Evolutionary conservation across 2,113 vertebrate species (phyloP).

Genomic region (Xyrauchen texanus): DNA sequence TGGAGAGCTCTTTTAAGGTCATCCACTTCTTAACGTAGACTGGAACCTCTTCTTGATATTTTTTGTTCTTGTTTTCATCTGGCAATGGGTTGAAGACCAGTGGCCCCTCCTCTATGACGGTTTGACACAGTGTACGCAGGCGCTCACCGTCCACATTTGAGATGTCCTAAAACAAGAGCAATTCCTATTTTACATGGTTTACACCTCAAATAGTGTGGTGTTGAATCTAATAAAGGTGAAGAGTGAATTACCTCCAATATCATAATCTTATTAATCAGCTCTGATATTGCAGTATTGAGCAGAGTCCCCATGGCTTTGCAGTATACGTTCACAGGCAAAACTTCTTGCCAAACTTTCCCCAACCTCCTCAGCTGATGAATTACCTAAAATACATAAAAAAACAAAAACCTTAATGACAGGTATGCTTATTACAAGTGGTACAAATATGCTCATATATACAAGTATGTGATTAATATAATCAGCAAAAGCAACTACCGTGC

Average conservation of each 20-base stretch:
- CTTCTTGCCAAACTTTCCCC: slow-evolving; percentile 93
- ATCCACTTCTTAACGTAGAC: slow-evolving; percentile 90
- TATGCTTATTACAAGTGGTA: neutral
- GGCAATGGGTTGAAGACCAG: slow-evolving; percentile 86
- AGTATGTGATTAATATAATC: neutral
- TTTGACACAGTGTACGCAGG: slow-evolving; percentile 85
- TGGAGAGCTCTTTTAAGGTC: slow-evolving; percentile 87
- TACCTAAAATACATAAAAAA: slow-evolving; percentile 73
- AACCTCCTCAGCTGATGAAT: slow-evolving; percentile 90
- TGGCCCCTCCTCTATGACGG: slow-evolving; percentile 87
- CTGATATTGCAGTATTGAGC: slow-evolving; percentile 85
- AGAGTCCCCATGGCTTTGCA: slow-evolving; percentile 94
- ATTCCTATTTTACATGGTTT: neutral
- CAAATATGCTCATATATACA: too few species aligned
- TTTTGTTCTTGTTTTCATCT: slow-evolving; percentile 85
- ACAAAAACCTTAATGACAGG: neutral
- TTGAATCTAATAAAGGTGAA: neutral
- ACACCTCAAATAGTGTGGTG: neutral
- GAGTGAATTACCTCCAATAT: slow-evolving; percentile 83
- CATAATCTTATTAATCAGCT: slow-evolving; percentile 84
- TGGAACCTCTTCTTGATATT: slow-evolving; percentile 89
- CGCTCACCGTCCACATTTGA: slow-evolving; percentile 90
- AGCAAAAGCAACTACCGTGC: neutral
- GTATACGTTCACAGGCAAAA: slow-evolving; percentile 88
- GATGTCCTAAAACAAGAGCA: slow-evolving; percentile 66